Base-by-base conservation (phyloP, 2,888 invertebrate species). In the Scelioninae gen. 2 region DNA sequence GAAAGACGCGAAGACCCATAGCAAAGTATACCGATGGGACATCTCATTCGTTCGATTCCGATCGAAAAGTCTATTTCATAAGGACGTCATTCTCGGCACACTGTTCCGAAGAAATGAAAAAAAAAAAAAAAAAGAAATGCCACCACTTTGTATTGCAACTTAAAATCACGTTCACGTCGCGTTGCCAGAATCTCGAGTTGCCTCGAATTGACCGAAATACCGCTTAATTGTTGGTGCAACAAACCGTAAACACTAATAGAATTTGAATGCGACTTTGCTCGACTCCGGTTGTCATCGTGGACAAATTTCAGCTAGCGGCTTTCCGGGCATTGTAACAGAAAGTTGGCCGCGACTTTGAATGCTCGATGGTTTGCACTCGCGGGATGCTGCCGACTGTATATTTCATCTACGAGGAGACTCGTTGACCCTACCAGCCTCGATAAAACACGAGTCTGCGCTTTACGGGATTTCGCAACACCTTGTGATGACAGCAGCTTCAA, bases 281-380 rank as follows among this genome's bases (percentile, higher is more conserved):
- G 16, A 15, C n/a, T 2, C 10, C 52, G 31, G 9, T n/a, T n/a
- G n/a, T n/a, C n/a, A n/a, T n/a, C n/a, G n/a, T n/a, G n/a, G n/a
- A n/a, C 19, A 18, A 5, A 9, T 16, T 28, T 28, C 52, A 37
- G 37, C 37, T 19, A 50, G 13, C 58, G 41, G 35, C 33, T 45
- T 31, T 13, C 18, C 28, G 28, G 22, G 58, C 33, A 50, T 43
- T 33, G 33, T 11, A 13, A 46, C 31, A 28, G 50, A 43, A 31
- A 57, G 46, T 11, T 48, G 57, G 28, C 31, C 39, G 46, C 2
- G 16, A 35, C 43, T 65, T 45, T 76, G 69, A 65, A 76, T 76
- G 72, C 79, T 81, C 80, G 80, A 80, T 81, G 75, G 79, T 76
- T 70, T 78, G 76, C 78, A 78, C 78, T 76, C 80, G 75, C 78